phyloP scores from a whole-genome alignment of 2,888 invertebrate species.

The Nomada fabriciana region DNA sequence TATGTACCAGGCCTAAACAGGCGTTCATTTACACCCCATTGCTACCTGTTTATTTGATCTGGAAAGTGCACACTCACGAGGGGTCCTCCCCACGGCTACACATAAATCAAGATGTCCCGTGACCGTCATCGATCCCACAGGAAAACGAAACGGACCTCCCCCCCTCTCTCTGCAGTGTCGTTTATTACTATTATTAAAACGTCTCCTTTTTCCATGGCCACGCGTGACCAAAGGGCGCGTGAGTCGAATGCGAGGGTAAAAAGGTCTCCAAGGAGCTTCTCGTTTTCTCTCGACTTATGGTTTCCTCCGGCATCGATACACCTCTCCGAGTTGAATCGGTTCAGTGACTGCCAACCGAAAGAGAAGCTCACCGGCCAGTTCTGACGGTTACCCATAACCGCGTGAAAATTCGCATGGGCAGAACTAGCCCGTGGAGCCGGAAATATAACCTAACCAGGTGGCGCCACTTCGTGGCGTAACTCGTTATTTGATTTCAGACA shows the following conservation, averaged over 20 bases:
- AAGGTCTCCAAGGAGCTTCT: slow-evolving; percentile 47
- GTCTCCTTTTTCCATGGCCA: slow-evolving; percentile 46
- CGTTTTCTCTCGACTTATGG: slow-evolving; percentile 49
- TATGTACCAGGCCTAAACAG: neutral
- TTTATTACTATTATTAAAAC: slow-evolving; percentile 70
- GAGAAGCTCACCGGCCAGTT: too few species aligned
- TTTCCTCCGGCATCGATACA: slow-evolving; percentile 44
- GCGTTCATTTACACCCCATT: slow-evolving; percentile 23
- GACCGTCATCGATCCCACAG: slow-evolving; percentile 31
- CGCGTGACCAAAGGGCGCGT: slow-evolving; percentile 52
- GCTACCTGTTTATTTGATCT: slow-evolving; percentile 40
- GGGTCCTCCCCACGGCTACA: neutral
- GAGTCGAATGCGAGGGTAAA: slow-evolving; percentile 56
- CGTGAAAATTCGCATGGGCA: neutral
- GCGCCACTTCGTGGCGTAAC: neutral
- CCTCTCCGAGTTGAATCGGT: slow-evolving; percentile 2
- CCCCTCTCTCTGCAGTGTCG: slow-evolving; percentile 30
- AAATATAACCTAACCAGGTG: slow-evolving; percentile 1
- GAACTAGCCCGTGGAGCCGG: neutral
- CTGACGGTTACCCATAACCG: too few species aligned
- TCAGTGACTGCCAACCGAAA: slow-evolving; percentile 21
- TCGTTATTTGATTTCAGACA: neutral
- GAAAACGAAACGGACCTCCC: slow-evolving; percentile 14
- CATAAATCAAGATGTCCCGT: slow-evolving; percentile 44
- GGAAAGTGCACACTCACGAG: slow-evolving; percentile 7